phyloP scores from a whole-genome alignment of 1,140 invertebrate genomes.

The Venturia canescens region DNA sequence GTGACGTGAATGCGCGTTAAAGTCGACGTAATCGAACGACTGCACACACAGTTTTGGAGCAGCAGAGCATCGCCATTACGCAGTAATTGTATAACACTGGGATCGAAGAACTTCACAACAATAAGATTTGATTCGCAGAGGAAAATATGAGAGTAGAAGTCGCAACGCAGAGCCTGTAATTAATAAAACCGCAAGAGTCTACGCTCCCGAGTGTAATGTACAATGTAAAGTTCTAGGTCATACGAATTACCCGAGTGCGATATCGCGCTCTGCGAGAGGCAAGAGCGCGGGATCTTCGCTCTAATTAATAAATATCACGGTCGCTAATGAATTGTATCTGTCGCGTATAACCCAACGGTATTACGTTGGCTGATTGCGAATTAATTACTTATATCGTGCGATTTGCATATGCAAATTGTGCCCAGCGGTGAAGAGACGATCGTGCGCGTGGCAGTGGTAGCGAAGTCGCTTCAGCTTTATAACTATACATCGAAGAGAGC shows the following conservation, averaged over 20 bases:
- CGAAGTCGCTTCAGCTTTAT: not conserved
- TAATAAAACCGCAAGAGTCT: conserved; percentile 54
- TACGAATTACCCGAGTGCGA: conserved; percentile 17
- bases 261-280: conserved; percentile 1
- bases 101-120: not conserved
- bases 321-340: conserved; percentile 73
- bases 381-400: conserved; percentile 74
- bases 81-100: not conserved
- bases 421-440: conserved; percentile 52
- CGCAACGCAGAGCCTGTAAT: conserved; percentile 26
- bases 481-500: not conserved
- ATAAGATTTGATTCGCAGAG: not conserved
- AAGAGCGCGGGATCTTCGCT: conserved; percentile 26
- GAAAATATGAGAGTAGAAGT: not conserved
- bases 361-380: conserved; percentile 70
- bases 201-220: conserved; percentile 53
- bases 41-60: too few species aligned
- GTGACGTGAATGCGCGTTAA: too few species aligned
- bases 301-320: conserved; percentile 70
- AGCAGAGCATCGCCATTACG: not conserved
- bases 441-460: conserved; percentile 46
- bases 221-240: conserved; percentile 40
- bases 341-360: conserved; percentile 64
- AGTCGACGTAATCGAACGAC: too few species aligned
- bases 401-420: conserved; percentile 75